Conservation (phyloP, 2,113 vertebrate genomes). For the Madoqua kirkii region DNA sequence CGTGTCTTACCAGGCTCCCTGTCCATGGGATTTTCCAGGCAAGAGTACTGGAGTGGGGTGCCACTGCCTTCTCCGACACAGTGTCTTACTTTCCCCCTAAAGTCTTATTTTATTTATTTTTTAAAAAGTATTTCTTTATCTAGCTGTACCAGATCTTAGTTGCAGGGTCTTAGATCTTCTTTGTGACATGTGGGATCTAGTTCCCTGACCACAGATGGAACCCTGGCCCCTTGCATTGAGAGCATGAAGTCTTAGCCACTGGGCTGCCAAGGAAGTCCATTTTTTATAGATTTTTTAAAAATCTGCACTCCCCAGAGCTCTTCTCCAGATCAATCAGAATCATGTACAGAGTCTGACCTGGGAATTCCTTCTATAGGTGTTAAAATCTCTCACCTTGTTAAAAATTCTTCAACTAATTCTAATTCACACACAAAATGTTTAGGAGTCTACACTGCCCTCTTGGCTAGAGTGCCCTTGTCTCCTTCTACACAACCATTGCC, state of each 20-base stretch:
- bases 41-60: no score
- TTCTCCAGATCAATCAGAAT: background rate
- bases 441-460: background rate
- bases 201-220: background rate
- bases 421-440: background rate
- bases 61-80: background rate
- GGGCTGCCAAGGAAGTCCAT: background rate
- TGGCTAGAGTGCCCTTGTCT: background rate
- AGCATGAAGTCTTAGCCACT: background rate
- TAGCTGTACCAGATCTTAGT: background rate
- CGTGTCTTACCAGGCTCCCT: no score
- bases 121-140: background rate
- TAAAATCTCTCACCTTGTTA: background rate
- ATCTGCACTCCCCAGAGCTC: background rate
- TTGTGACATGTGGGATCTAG: background rate
- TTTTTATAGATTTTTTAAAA: background rate
- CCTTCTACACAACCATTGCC: background rate
- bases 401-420: background rate
- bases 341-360: background rate
- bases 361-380: background rate
- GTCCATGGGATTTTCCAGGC: no score
- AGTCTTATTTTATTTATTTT: background rate
- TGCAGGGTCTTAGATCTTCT: background rate
- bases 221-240: background rate
- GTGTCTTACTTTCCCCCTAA: background rate